These are phyloP conservation scores for Drosophila heteroneura DNA, from an alignment of 2,888 invertebrate genomes.

Conservation along the genomic window DNA sequence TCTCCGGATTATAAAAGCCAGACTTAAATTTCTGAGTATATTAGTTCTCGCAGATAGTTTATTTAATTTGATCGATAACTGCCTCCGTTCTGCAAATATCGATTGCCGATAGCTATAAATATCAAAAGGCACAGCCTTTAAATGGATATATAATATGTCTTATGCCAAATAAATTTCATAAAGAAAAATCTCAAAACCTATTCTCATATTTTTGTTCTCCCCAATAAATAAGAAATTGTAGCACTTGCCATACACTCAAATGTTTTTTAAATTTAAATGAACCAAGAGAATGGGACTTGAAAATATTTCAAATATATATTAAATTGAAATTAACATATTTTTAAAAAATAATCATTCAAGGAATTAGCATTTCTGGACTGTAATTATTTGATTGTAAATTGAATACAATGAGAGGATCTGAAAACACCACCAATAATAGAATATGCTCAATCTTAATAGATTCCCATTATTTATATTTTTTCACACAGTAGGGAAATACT, in stretches of 20 bases:
- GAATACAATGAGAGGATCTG: background rate
- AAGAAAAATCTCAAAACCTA: background rate
- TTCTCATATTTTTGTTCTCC: background rate
- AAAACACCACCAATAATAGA: background rate
- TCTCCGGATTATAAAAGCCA: background rate
- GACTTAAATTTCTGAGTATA: background rate
- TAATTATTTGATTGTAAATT: background rate
- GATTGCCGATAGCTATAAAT: background rate
- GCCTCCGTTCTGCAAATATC: too few species aligned
- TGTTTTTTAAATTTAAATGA: too few species aligned
- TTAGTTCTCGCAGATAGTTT: background rate
- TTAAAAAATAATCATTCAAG: too few species aligned
- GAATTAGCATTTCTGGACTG: background rate
- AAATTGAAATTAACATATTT: background rate
- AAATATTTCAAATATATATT: too few species aligned
- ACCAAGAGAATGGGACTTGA: too few species aligned
- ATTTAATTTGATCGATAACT: background rate
- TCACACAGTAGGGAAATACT: background rate
- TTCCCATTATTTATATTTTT: background rate
- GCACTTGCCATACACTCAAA: background rate
- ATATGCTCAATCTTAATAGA: background rate
- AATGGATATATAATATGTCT: background rate
- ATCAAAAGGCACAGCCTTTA: background rate
- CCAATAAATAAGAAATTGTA: background rate
- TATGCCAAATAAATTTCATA: background rate